Evolutionary conservation across 2,113 vertebrate genomes (phyloP), one percentile per base, ranked within the genome.

Genomic region (Oryzias melastigma): DNA sequence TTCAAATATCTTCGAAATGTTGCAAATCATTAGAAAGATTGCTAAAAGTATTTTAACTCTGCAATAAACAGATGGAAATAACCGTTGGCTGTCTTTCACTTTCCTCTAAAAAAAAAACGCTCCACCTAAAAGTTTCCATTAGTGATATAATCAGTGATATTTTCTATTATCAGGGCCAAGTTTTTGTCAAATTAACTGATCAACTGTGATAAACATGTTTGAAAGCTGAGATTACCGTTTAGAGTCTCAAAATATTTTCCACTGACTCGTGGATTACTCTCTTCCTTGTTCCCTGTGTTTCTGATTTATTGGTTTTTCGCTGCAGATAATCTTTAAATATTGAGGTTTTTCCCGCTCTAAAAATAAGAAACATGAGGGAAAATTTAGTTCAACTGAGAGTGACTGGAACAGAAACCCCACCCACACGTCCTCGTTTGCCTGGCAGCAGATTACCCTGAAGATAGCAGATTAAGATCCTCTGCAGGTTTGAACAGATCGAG

Each of bases 401-500:
- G 59, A 18, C 27, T 65, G 19, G 19, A 67, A 76, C 78, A 65
- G 71, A 65, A 68, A 65, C 70, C 56, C 52, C 80, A 45, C 65
- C 68, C 72, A 52, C 66, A 62, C 42, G 61, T 55, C 51, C 35
- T 58, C 17, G 25, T 64, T 62, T 48, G 35, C 29, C 69, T 82
- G 81, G 81, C 66, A 65, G 58, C 18, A 4, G 18, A 58, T 75
- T 71, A 54, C 55, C 57, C 57, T 8, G 49, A 5, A 62, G 60
- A 62, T 27, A 65, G 69, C 19, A 62, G 51, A 77, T 35, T 59
- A 46, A 55, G 65, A 62, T 71, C 24, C 52, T 68, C 44, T n/a
- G 61, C 84, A 65, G 41, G 78, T 80, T 76, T 71, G 15, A 63
- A 87, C 80, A 82, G 24, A 80, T 59, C 45, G 59, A 68, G 55